These are phyloP conservation scores for Mantis religiosa DNA, from an alignment of 2,888 invertebrate genomes.

Conservation along the genomic window DNA sequence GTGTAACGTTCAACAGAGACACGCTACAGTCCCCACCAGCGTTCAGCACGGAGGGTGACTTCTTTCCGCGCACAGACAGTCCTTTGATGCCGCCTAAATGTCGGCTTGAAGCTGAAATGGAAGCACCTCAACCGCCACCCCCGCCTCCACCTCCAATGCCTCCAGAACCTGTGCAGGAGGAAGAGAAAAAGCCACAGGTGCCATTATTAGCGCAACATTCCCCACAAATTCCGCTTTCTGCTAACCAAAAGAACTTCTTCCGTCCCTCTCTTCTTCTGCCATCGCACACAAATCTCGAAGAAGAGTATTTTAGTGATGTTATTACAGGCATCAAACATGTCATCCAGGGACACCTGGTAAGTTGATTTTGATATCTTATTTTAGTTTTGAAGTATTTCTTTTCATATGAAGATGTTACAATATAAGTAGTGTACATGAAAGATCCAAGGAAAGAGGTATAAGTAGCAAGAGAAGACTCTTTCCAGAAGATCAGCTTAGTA, in stretches of 20 bases:
- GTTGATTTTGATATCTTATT: constrained; percentile 28
- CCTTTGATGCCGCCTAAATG: constrained; percentile 30
- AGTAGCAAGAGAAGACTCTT: too few species aligned
- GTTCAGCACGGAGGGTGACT: constrained; percentile 18
- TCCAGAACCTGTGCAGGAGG: constrained; percentile 37
- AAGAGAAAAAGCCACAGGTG: background rate
- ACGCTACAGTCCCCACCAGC: constrained; percentile 76
- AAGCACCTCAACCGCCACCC: constrained; percentile 33
- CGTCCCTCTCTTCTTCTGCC: constrained; percentile 33
- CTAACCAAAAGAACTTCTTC: constrained; percentile 34
- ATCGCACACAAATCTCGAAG: constrained; percentile 52
- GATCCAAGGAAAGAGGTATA: too few species aligned
- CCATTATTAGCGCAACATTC: constrained; percentile 18
- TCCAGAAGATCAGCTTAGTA: too few species aligned
- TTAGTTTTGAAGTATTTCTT: background rate
- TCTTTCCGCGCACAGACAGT: background rate
- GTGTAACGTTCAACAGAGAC: constrained; percentile 82
- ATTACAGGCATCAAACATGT: constrained; percentile 76
- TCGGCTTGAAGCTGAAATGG: constrained; percentile 33
- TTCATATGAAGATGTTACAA: background rate
- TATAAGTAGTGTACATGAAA: background rate
- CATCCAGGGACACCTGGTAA: constrained; percentile 59
- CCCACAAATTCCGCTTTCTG: constrained; percentile 3
- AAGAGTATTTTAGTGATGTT: constrained; percentile 78
- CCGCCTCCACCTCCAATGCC: constrained; percentile 39